Base-by-base conservation (phyloP, 2,797 vertebrate species). In the Manis crassicaudata region DNA sequence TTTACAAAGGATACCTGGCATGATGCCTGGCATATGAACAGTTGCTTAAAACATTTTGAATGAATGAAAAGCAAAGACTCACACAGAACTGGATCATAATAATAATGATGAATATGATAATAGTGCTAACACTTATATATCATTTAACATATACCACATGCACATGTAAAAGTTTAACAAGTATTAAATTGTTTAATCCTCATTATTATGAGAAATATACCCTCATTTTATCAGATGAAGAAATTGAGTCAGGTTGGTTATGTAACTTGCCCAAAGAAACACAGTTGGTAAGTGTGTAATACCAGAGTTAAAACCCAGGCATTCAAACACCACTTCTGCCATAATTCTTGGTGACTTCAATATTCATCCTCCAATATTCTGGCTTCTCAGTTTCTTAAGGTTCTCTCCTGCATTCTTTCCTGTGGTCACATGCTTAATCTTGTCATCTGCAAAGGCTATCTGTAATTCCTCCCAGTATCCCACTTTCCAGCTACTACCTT, bases 1-100 rank as follows among this genome's bases (percentile, higher is more conserved):
- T 67, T 93, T 94, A 50, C 90, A 95, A 94, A 96, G 68, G 60
- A 92, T 77, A 96, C 20, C 32, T 80, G 88, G 58, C 40, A 89
- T 2, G 90, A 86, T 65, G 23, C 2, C 10, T 94, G 21, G 17
- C 35, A 96, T 76, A 37, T 20, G 37, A 77, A 77, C 6, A 84
- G 35, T 14, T 84, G 52, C 70, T 89, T 80, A 84, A 54, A 73
- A 93, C 72, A 68, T 85, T 81, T 54, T 83, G 63, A 90, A 81
- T 92, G 27, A 95, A 91, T 70, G 60, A 92, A 89, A 92, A 95
- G 70, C 32, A 77, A 75, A 92, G 70, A 93, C 67, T 25, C 17
- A 67, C 5, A 92, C 5, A 84, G 75, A n/a, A 62, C 25, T 90
- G 37, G 72, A 85, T 85, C 65, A 52, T 88, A 92, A 72, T 92